Conservation (phyloP, 1,140 invertebrate species). For the Mylabris phalerata region DNA sequence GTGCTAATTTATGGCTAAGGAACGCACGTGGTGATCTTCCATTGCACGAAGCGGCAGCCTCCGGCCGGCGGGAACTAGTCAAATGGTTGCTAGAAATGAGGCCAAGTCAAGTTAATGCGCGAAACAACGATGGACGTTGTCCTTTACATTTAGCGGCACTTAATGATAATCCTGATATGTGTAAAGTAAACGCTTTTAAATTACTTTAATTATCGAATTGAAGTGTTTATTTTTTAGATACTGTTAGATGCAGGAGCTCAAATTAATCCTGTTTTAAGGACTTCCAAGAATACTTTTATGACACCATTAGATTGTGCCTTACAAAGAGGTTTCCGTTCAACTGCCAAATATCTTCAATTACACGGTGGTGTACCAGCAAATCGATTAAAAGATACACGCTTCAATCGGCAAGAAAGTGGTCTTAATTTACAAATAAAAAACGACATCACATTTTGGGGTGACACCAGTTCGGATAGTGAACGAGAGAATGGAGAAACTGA, state of each 20-base stretch:
- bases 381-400: conserved; percentile 45
- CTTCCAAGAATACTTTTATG: conserved; percentile 71
- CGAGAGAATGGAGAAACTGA: conserved; percentile 20
- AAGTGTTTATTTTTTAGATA: conserved; percentile 44
- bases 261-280: conserved; percentile 76
- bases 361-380: conserved; percentile 77
- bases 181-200: conserved; percentile 53
- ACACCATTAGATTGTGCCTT: conserved; percentile 88
- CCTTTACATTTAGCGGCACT: conserved; percentile 90
- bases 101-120: conserved; percentile 76
- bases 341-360: conserved; percentile 87
- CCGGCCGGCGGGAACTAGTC: conserved; percentile 79
- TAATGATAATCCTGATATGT: conserved; percentile 90
- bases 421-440: conserved; percentile 34
- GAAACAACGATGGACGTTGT: conserved; percentile 88
- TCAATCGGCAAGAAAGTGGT: conserved; percentile 6
- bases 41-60: conserved; percentile 90
- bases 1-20: conserved; percentile 85
- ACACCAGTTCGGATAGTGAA: conserved; percentile 33
- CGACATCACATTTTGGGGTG: conserved; percentile 34
- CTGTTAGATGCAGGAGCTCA: conserved; percentile 73
- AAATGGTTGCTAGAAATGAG: conserved; percentile 78
- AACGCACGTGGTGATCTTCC: conserved; percentile 88
- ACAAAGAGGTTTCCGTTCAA: conserved; percentile 74
- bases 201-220: not conserved